Percentiles rank a stretch among this genome's conserved stretches.
Conservation (phyloP, 2,888 invertebrate species). For the Trilocha varians region DNA sequence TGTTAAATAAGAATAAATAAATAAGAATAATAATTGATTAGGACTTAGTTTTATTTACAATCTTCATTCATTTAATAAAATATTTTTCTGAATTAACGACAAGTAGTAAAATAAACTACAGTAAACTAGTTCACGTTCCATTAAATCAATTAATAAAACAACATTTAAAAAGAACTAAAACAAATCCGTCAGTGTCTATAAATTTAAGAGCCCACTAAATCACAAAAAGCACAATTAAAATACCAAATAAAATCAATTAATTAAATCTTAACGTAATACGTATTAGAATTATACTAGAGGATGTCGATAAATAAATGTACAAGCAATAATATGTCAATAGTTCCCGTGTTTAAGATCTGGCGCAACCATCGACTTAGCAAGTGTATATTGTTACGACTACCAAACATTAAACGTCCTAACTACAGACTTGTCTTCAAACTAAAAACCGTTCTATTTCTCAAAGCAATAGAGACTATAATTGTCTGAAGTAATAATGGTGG, state of each 20-base stretch:
- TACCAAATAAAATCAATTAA: background rate
- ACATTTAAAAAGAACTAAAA: background rate
- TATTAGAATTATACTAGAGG: constrained; percentile 1
- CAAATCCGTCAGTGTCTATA: too few relatives aligned
- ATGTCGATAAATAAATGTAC: constrained; percentile 8
- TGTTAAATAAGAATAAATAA: too few relatives aligned
- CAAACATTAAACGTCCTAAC: constrained; percentile 13
- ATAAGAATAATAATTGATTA: too few relatives aligned
- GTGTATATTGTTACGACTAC: constrained; percentile 42
- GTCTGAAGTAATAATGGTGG: background rate
- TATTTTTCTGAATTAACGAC: too few relatives aligned
- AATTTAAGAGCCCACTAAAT: too few relatives aligned
- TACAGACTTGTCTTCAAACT: constrained; percentile 2
- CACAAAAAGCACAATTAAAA: background rate
- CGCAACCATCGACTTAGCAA: constrained; percentile 55
- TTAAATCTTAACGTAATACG: background rate
- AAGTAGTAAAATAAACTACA: too few relatives aligned
- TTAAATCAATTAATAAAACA: background rate
- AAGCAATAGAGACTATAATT: constrained; percentile 14
- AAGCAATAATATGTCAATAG: constrained; percentile 26
- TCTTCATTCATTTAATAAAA: too few relatives aligned
- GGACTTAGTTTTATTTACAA: too few relatives aligned
- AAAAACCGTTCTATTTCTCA: constrained; percentile 14
- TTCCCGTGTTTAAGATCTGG: constrained; percentile 48
- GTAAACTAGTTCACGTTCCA: too few relatives aligned